A percentile compares a stretch with the other conserved stretches of the same genome.
phyloP scores from a whole-genome alignment of 92 coral and sea anemone genomes.

The Isaurus tuberculatus region DNA sequence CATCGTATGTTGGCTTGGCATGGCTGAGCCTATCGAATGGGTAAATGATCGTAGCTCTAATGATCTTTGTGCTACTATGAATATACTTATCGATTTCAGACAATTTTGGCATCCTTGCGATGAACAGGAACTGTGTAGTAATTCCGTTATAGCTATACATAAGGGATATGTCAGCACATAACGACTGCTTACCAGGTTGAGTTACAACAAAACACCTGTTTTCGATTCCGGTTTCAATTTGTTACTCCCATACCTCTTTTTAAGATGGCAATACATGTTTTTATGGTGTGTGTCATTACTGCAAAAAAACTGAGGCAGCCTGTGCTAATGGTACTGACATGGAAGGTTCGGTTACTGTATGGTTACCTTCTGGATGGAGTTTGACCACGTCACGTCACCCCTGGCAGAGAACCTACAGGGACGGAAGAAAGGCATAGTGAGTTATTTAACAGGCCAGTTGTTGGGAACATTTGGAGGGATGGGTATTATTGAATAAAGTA shows the following conservation, averaged over 20 bases:
- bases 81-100: no score
- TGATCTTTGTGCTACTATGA: no score
- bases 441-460: not conserved
- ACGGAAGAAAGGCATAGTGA: conserved; percentile 83
- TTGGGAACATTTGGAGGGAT: not conserved
- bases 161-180: no score
- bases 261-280: conserved; percentile 89
- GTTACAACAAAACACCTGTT: no score
- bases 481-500: no score
- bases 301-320: conserved; percentile 86
- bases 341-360: conserved; percentile 94
- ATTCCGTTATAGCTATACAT: no score
- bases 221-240: not conserved
- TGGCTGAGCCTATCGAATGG: no score
- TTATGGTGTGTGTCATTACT: conserved; percentile 94
- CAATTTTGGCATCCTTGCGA: no score
- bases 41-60: no score
- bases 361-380: conserved; percentile 94
- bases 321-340: conserved; percentile 91
- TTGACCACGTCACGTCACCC: conserved; percentile 84
- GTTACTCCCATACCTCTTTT: not conserved
- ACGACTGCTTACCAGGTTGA: no score
- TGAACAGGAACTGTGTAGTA: no score
- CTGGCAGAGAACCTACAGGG: conserved; percentile 91
- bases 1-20: no score